phyloP scores from a whole-genome alignment of 2,888 invertebrate species.

The Dryobota labecula region DNA sequence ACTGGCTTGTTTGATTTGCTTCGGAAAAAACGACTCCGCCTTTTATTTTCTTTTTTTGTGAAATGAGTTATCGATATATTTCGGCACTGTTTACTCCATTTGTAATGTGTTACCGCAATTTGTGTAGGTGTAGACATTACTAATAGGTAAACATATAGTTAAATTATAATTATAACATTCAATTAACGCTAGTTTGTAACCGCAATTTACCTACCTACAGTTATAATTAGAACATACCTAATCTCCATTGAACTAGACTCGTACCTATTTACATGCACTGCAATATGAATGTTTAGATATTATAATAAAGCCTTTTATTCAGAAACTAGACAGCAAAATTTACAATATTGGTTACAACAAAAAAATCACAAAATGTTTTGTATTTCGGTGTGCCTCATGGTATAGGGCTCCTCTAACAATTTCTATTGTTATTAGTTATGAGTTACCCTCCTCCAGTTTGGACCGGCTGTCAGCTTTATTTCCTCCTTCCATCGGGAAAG shows the following conservation, averaged over 20 bases:
- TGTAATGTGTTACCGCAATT: conserved; percentile 12
- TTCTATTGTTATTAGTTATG: too few species aligned
- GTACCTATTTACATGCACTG: conserved; percentile 26
- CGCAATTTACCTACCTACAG: conserved; percentile 37
- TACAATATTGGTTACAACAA: too few species aligned
- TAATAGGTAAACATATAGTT: conserved; percentile 20
- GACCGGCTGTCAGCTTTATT: too few species aligned
- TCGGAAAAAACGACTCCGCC: conserved; percentile 23
- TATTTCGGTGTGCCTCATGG: too few species aligned
- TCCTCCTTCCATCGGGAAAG: too few species aligned
- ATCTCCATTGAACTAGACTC: conserved; percentile 37
- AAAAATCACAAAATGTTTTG: too few species aligned
- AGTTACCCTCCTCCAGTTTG: too few species aligned
- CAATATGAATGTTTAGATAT: conserved; percentile 52
- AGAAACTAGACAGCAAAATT: too few species aligned
- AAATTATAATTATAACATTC: conserved; percentile 31
- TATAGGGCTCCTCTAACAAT: too few species aligned
- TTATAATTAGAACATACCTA: conserved; percentile 47
- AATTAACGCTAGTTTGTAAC: conserved; percentile 44
- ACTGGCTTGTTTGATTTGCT: conserved; percentile 48
- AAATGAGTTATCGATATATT: conserved; percentile 20
- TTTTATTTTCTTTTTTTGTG: conserved; percentile 43
- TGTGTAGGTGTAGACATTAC: neutral
- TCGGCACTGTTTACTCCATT: neutral
- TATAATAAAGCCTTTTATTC: too few species aligned